Base-by-base conservation (phyloP, 1,140 invertebrate genomes). In the Geopemphigus sp. region DNA sequence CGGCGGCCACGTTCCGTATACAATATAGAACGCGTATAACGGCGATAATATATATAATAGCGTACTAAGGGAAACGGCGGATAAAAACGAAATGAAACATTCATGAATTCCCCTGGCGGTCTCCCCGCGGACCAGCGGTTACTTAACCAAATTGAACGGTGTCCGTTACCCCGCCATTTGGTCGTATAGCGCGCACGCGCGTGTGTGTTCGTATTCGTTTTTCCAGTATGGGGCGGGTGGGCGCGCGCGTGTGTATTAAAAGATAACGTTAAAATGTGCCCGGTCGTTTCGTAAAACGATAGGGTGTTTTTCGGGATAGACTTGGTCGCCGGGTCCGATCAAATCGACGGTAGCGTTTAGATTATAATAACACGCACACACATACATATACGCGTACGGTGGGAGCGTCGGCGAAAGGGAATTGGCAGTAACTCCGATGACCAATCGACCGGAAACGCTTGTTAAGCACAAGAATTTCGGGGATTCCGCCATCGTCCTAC, bases 91-190 rank as follows among this genome's bases (percentile, higher is more conserved):
- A 59, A 76, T 76, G 73, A 76, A 76, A 76, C 26, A 76, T 76
- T 76, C 73, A 76, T 76, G 54, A 59, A 32, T 19, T 45, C 6
- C 5, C 54, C 2, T n/a, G 64, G 56, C 22, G 8, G 19, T 22
- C 54, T 56, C 14, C 1, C n/a, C 12, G 0, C 32, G 14, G n/a
- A 66, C n/a, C 12, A 47, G 53, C 29, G 17, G 63, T 8, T 59
- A 76, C 73, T 76, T 61, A 76, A 57, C 73, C 54, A 45, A 76
- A 76, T 76, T 76, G 56, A 76, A 59, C 54, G 22, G 19, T n/a
- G n/a, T n/a, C n/a, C n/a, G n/a, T n/a, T n/a, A n/a, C n/a, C n/a
- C n/a, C n/a, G n/a, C n/a, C n/a, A n/a, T n/a, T n/a, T 11, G 15
- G 24, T 24, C n/a, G 29, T 5, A 57, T 22, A 32, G 8, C 26